Evolutionary conservation across 2,797 vertebrate species (phyloP), one percentile per base, ranked within the genome.

Genomic region (Galago senegalensis): DNA sequence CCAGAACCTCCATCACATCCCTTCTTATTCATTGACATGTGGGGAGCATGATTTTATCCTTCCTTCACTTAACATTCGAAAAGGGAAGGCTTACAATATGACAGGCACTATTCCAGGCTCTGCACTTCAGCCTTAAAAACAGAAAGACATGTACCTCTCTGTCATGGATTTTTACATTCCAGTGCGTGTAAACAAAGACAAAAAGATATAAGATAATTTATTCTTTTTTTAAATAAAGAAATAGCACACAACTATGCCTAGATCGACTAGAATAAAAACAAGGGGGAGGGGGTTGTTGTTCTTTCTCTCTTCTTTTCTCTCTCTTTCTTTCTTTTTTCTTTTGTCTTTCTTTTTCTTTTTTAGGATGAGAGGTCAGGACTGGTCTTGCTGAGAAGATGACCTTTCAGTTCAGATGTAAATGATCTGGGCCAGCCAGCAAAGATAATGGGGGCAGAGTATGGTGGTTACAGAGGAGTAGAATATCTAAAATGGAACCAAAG

Each of bases 1-100:
- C 27, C 61, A 56, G 43, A 95, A 87, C 89, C 81, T 87, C 43
- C 75, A 91, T 89, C 46, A 40, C 9, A 43, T 56, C 58, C 25
- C 77, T 89, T 93, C 76, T 75, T 81, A 63, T 56, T 65, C 91
- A 60, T 0, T 87, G 83, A 31, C 25, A 43, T 61, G 73, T 70
- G 56, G 37, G 43, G 29, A 76, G 17, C 0, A 0, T 70, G 75
- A 85, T 87, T 89, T 89, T 87, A 73, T 11, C 63, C 5, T 84
- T 27, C 37, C 13, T 80, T 90, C 80, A 18, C 9, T 90, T 77
- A 91, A 46, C 73, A 67, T 25, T 84, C 69, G 67, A 9, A 56
- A 87, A 65, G 11, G 37, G 46, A 56, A 87, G 56, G 40, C 53
- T 76, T 29, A 2, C 3, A 40, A 31, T 16, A 6, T 65, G 49